These are phyloP conservation scores for Temnopleurus reevesii DNA, from an alignment of 53 echinoderm and acorn worm genomes.

Conservation along the genomic window DNA sequence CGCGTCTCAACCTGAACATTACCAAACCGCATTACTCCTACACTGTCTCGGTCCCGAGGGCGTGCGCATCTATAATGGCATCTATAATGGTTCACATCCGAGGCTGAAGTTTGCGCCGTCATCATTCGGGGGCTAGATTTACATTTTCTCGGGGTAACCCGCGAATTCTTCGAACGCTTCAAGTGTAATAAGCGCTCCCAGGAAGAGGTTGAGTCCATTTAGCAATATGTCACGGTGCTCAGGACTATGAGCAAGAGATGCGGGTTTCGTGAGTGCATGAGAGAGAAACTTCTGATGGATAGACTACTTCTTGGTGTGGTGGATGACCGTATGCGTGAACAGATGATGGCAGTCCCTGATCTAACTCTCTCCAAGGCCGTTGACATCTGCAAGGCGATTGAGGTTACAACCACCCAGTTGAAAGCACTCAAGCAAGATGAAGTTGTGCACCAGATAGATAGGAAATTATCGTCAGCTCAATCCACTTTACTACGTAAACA, in stretches of 20 bases:
- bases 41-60: constrained; percentile 35
- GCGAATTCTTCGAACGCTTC: constrained; percentile 56
- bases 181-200: constrained; percentile 51
- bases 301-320: constrained; percentile 55
- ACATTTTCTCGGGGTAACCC: constrained; percentile 50
- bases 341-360: constrained; percentile 56
- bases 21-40: constrained; percentile 42
- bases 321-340: constrained; percentile 66
- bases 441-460: not conserved
- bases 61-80: not conserved
- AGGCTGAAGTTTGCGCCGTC: not conserved
- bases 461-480: too few relatives aligned
- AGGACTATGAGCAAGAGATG: constrained; percentile 46
- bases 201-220: constrained; percentile 44
- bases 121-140: constrained; percentile 11
- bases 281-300: constrained; percentile 40
- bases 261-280: constrained; percentile 49
- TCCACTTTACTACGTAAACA: not conserved
- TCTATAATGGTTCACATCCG: not conserved
- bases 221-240: constrained; percentile 50
- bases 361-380: constrained; percentile 56
- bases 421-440: constrained; percentile 58
- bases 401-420: constrained; percentile 60
- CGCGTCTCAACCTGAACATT: constrained; percentile 1
- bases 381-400: constrained; percentile 66